Conservation (phyloP, 2,888 invertebrate species). For the Ormia ochracea region DNA sequence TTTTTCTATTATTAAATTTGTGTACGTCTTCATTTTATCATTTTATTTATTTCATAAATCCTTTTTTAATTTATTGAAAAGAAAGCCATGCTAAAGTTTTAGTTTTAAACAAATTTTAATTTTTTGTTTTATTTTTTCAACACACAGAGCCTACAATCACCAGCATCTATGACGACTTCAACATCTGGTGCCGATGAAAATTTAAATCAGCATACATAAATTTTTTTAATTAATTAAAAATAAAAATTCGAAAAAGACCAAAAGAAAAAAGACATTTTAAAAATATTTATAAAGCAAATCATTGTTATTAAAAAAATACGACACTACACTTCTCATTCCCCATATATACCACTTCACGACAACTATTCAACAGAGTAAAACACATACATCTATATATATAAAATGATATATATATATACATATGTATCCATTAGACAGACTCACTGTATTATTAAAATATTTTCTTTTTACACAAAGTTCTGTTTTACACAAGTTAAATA, state of each 20-base stretch:
- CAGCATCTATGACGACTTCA: slow-evolving; percentile 79
- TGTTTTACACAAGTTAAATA: background rate
- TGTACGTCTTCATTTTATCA: slow-evolving; percentile 44
- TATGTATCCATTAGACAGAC: background rate
- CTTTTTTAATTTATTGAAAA: slow-evolving; percentile 36
- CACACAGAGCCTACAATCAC: slow-evolving; percentile 84
- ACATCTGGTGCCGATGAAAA: slow-evolving; percentile 84
- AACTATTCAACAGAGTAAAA: slow-evolving; percentile 50
- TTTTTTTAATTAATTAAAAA: slow-evolving; percentile 48
- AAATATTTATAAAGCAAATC: slow-evolving; percentile 41
- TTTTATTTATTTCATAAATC: slow-evolving; percentile 23
- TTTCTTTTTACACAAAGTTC: background rate
- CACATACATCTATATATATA: too few relatives aligned
- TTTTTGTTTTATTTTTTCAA: slow-evolving; percentile 67
- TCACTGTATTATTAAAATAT: slow-evolving; percentile 26
- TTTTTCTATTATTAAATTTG: slow-evolving; percentile 64
- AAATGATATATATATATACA: slow-evolving; percentile 39
- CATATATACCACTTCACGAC: slow-evolving; percentile 36
- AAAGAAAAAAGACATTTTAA: slow-evolving; percentile 41
- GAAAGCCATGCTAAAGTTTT: background rate
- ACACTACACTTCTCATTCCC: slow-evolving; percentile 52
- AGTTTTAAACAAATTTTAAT: slow-evolving; percentile 52
- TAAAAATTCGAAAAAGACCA: slow-evolving; percentile 51
- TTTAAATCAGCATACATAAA: slow-evolving; percentile 81
- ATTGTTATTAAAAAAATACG: slow-evolving; percentile 26